Evolutionary conservation across 2,888 invertebrate species (phyloP).

Genomic region (Volucella zonaria): DNA sequence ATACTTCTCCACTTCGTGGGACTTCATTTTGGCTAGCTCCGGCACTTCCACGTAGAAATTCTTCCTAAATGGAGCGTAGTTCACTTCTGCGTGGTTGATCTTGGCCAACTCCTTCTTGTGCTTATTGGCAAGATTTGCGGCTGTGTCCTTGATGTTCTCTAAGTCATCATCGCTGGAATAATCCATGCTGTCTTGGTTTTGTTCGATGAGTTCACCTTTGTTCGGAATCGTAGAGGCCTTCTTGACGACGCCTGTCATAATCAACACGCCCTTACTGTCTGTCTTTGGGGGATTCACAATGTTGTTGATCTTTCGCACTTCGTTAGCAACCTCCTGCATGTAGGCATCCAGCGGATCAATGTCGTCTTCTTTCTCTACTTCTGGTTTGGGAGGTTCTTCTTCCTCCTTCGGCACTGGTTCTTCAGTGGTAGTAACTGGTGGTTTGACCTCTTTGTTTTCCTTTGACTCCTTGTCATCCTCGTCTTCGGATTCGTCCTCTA

Average conservation of each 20-base stretch:
- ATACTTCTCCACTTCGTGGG: conserved; percentile 92
- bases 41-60: conserved; percentile 99
- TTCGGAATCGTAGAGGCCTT: conserved; percentile 85
- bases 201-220: conserved; percentile 98
- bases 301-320: conserved; percentile 82
- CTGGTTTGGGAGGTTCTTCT: conserved; percentile 82
- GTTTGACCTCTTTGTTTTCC: conserved; percentile 77
- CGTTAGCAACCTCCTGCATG: conserved; percentile 92
- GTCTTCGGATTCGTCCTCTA: conserved; percentile 98
- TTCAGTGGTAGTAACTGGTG: neutral
- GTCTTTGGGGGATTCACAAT: conserved; percentile 83
- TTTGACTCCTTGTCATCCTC: conserved; percentile 85
- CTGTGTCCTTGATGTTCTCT: conserved; percentile 95
- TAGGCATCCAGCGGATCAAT: conserved; percentile 98
- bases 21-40: conserved; percentile 95
- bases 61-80: conserved; percentile 95
- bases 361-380: conserved; percentile 87
- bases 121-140: conserved; percentile 93
- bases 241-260: conserved; percentile 93
- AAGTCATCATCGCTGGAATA: conserved; percentile 99
- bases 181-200: conserved; percentile 98
- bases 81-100: conserved; percentile 93
- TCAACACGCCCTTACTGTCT: conserved; percentile 86
- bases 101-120: conserved; percentile 95
- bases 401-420: conserved; percentile 78